phyloP scores from a whole-genome alignment of 2,888 invertebrate genomes.

The Lycophotia porphyrea region DNA sequence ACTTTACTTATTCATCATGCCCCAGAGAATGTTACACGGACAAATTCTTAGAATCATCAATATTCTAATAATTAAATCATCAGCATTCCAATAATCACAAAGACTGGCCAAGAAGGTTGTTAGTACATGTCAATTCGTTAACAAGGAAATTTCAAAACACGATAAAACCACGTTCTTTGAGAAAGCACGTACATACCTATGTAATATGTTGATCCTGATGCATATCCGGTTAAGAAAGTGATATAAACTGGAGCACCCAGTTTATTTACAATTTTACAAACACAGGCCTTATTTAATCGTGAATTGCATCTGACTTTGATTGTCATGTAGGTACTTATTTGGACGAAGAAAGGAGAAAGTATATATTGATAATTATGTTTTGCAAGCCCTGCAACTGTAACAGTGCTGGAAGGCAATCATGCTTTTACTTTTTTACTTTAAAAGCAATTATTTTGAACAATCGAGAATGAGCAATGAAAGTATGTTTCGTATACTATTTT shows the following conservation, averaged over 20 bases:
- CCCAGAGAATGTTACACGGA: background rate
- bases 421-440: conserved; percentile 6
- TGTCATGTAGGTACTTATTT: conserved; percentile 28
- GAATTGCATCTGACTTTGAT: conserved; percentile 7
- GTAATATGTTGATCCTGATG: conserved; percentile 1
- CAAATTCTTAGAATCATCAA: background rate
- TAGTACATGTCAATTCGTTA: background rate
- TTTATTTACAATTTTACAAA: conserved; percentile 29
- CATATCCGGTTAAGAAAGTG: conserved; percentile 54
- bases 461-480: background rate
- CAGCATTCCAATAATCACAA: background rate
- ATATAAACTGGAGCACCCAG: conserved; percentile 45
- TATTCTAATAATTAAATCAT: conserved; percentile 3
- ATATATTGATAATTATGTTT: conserved; percentile 7
- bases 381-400: conserved; percentile 27
- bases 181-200: conserved; percentile 10
- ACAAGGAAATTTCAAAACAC: conserved; percentile 13
- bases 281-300: background rate
- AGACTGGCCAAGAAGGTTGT: too few relatives aligned
- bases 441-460: background rate
- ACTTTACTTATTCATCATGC: background rate
- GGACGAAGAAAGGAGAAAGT: conserved; percentile 34
- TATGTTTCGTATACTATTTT: background rate
- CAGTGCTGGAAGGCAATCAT: background rate
- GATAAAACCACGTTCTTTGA: conserved; percentile 17